These are phyloP conservation scores for Corydoras sp. DNA, from an alignment of 2,113 vertebrate species.

Conservation along the genomic window DNA sequence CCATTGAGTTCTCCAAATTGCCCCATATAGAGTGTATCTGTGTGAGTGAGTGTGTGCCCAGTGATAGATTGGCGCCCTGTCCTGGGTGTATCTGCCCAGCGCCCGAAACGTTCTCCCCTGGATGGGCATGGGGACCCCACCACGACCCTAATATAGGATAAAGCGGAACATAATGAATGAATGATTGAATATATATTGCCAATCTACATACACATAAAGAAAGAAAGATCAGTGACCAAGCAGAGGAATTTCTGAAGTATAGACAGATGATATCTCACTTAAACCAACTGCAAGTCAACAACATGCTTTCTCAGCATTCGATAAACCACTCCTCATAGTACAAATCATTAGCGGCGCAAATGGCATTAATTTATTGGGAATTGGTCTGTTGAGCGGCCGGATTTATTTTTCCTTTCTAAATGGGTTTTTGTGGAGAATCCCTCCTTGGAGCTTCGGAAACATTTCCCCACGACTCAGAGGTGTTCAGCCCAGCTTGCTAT, in stretches of 20 bases:
- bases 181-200: no score
- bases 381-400: slow-evolving; percentile 53
- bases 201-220: no score
- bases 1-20: no score
- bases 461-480: slow-evolving; percentile 19
- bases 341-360: slow-evolving; percentile 34
- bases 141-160: no score
- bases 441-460: slow-evolving; percentile 25
- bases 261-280: slow-evolving; percentile 42
- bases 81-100: no score
- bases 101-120: no score
- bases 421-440: slow-evolving; percentile 24
- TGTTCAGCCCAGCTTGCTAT: slow-evolving; percentile 57
- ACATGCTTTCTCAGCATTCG: slow-evolving; percentile 10
- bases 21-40: no score
- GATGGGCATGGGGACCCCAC: no score
- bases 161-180: no score
- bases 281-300: slow-evolving; percentile 16
- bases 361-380: slow-evolving; percentile 54
- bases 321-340: slow-evolving; percentile 29
- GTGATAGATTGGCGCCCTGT: no score
- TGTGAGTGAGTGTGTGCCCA: no score
- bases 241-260: slow-evolving; percentile 7
- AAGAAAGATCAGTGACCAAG: no score
- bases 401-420: slow-evolving; percentile 27